These are phyloP conservation scores for Muntiacus muntjak DNA, from an alignment of 2,113 vertebrate species.

Conservation along the genomic window DNA sequence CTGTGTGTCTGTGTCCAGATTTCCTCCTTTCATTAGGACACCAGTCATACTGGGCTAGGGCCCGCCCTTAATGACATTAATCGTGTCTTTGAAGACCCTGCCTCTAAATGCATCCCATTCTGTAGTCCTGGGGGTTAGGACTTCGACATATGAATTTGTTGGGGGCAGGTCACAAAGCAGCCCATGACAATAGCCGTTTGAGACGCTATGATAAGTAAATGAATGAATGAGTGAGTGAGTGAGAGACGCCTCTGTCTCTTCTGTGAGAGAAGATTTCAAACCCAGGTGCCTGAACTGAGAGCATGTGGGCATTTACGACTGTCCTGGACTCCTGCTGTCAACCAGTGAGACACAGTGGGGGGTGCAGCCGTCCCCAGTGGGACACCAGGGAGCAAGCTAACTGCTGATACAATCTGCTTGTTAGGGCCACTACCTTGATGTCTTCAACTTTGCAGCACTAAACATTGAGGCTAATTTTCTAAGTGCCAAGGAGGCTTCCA, in stretches of 20 bases:
- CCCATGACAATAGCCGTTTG: not conserved
- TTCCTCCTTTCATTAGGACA: not conserved
- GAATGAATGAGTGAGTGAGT: not conserved
- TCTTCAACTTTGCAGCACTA: not conserved
- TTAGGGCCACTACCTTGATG: not conserved
- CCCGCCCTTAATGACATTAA: not conserved
- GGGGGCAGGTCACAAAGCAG: not conserved
- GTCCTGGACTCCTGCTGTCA: not conserved
- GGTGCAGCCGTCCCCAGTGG: not conserved
- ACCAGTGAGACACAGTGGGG: not conserved
- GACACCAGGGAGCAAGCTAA: not conserved
- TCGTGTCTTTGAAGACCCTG: not conserved
- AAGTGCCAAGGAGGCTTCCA: not conserved
- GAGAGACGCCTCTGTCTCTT: not conserved
- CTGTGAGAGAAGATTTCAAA: not conserved
- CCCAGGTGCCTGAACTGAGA: not conserved
- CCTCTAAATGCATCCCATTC: not conserved
- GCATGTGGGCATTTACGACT: not conserved
- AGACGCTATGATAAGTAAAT: not conserved
- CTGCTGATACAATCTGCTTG: not conserved
- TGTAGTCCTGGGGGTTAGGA: not conserved
- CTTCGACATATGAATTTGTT: not conserved
- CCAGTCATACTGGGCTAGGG: not conserved
- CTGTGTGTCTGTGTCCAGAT: not conserved
- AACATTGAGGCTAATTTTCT: not conserved